A percentile compares a stretch with the other conserved stretches of the same genome.
These are phyloP conservation scores for Panopea generosa DNA, from an alignment of 2,888 invertebrate species.

Conservation along the genomic window DNA sequence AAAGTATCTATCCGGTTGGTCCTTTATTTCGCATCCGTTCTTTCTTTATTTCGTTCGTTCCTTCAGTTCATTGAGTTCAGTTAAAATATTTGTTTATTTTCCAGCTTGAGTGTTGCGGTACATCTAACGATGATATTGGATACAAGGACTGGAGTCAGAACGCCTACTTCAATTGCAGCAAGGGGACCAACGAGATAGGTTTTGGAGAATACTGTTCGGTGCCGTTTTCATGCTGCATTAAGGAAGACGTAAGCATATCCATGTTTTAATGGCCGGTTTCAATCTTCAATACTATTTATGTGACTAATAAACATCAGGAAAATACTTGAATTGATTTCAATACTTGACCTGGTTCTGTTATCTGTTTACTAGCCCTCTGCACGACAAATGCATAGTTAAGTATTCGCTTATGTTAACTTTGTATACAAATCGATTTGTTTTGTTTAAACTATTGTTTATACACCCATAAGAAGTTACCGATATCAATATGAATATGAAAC, in stretches of 20 bases:
- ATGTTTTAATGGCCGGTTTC: too few relatives aligned
- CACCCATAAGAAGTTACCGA: too few relatives aligned
- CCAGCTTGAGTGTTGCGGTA: slow-evolving; percentile 63
- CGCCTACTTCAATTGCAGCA: slow-evolving; percentile 59
- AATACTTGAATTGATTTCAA: neutral
- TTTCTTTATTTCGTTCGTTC: too few relatives aligned
- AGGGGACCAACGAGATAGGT: neutral
- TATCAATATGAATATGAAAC: too few relatives aligned
- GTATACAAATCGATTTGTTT: too few relatives aligned
- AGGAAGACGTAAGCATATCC: slow-evolving; percentile 34
- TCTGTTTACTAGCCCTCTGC: too few relatives aligned
- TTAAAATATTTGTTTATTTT: slow-evolving; percentile 18
- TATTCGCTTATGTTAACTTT: too few relatives aligned
- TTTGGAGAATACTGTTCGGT: slow-evolving; percentile 56
- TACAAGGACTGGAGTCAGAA: slow-evolving; percentile 64
- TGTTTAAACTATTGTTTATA: too few relatives aligned
- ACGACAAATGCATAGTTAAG: too few relatives aligned
- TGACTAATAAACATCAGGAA: neutral
- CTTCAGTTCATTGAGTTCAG: too few relatives aligned
- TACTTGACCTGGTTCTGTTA: neutral
- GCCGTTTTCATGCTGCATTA: slow-evolving; percentile 59
- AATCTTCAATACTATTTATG: neutral
- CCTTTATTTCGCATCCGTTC: too few relatives aligned
- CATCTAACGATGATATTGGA: slow-evolving; percentile 56
- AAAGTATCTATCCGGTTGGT: too few relatives aligned